Percentiles rank a stretch among this genome's conserved stretches.
These are phyloP conservation scores for Chalcis sispes DNA, from an alignment of 2,888 invertebrate species.

Conservation along the genomic window DNA sequence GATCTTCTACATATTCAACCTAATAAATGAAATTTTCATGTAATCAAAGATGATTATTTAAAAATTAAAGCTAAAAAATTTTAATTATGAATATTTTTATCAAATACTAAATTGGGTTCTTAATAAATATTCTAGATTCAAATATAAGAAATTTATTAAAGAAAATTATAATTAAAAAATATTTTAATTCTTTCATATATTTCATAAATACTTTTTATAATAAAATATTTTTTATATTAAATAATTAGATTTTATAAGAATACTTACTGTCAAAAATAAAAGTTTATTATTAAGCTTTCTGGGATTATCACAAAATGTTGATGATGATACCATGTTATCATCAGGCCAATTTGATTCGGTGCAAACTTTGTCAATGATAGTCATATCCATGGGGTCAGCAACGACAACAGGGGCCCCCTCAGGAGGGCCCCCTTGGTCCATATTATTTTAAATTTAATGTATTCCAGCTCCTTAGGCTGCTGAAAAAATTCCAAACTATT, in stretches of 20 bases:
- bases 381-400: conserved; percentile 68
- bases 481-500: conserved; percentile 3
- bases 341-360: conserved; percentile 65
- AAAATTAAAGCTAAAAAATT: not conserved
- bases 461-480: not conserved
- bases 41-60: not conserved
- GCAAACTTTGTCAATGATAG: conserved; percentile 68
- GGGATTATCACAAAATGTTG: conserved; percentile 65
- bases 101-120: too few relatives aligned
- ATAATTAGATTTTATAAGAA: not conserved
- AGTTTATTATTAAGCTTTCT: conserved; percentile 70
- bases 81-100: not conserved
- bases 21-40: conserved; percentile 49
- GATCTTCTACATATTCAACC: conserved; percentile 74
- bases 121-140: too few relatives aligned
- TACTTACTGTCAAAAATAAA: conserved; percentile 71
- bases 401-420: conserved; percentile 72
- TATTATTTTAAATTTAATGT: conserved; percentile 59
- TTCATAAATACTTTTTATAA: too few relatives aligned
- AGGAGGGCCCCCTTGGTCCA: conserved; percentile 75
- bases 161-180: not conserved
- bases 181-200: not conserved
- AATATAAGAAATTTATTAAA: not conserved
- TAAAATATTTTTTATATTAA: not conserved
- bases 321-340: conserved; percentile 64